Evolutionary conservation across 1,140 invertebrate species (phyloP), one percentile per base, ranked within the genome.

Genomic region (Anadara kagoshimensis): DNA sequence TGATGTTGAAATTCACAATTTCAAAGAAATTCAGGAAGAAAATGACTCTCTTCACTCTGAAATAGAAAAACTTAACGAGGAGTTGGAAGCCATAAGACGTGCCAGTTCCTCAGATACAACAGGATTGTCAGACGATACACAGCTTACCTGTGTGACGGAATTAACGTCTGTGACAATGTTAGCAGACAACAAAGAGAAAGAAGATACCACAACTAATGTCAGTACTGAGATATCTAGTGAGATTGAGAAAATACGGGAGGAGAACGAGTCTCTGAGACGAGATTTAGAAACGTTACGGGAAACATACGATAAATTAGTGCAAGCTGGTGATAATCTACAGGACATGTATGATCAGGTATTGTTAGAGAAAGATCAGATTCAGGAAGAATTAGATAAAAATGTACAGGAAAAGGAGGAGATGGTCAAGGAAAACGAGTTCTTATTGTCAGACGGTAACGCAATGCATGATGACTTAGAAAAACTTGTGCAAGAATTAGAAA

Each of bases 401-500:
- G 56, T 65, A 18, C 57, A 61, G 41, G 73, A 75, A 36, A 79
- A 80, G 70, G 76, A 78, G 18, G 76, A 82, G 61, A 45, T 87
- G 18, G 76, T 77, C 20, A 81, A 83, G 57, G 84, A 85, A 59
- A 85, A 85, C 76, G 81, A 84, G 47, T 85, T 82, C 64, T 59
- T 85, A 64, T 61, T 83, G 45, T 71, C 76, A n/a, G 85, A 86
- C 70, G 80, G 80, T 26, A 83, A 85, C 69, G 81, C 79, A 10
- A 79, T 85, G 76, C 80, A 85, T 73, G 81, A 85, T 62, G 83
- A 85, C 59, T 76, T 85, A 24, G 82, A 85, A 61, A 85, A 83
- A 65, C 64, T 87, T 49, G 80, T 85, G 0, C 76, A 83, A 49
- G 83, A 85, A 63, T 66, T 85, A 59, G 85, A 87, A 67, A 82